Evolutionary conservation across 2,888 invertebrate genomes (phyloP), one percentile per base, ranked within the genome.

Genomic region (Cylloceria caligata): DNA sequence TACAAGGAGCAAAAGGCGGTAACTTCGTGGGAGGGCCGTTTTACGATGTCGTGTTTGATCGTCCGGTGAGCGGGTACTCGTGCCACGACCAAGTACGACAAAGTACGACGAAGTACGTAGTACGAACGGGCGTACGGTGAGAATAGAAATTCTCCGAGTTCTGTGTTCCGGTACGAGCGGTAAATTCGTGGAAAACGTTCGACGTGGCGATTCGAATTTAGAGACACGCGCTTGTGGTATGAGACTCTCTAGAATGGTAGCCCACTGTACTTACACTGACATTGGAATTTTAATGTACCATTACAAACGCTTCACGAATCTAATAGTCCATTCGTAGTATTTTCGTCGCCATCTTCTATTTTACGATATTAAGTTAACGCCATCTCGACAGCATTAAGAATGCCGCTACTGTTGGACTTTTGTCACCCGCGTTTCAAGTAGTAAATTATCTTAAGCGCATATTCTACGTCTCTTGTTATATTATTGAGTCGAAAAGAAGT

Each of bases 281-380:
- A 68, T 72, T 57, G 81, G 84, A 86, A 84, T 86, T 84, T 85
- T 84, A 86, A 87, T 85, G 81, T 81, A 79, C 74, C 83, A 84
- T 87, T 84, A 52, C 72, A 71, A 83, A 49, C 60, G 55, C 62
- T 67, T 47, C 55, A 19, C 30, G 73, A 49, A 45, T 84, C 55
- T 67, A 67, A 84, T 75, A 76, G 42, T 64, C 62, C 47, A 73
- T 75, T 80, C 49, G 71, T 19, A 67, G 34, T 71, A 76, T 67
- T 77, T 74, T 78, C 77, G 30, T 71, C 60, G 36, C n/a, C 36
- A 45, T 4, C 13, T 5, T 74, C 45, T 19, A 13, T 74, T 81
- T 78, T 74, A 78, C 21, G 80, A 75, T 72, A 60, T 65, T 24
- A 34, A 27, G 47, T 80, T 62, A 60, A 64, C 71, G 21, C 13